These are phyloP conservation scores for Tinamus major DNA, from an alignment of 2,797 vertebrate species.

Conservation along the genomic window DNA sequence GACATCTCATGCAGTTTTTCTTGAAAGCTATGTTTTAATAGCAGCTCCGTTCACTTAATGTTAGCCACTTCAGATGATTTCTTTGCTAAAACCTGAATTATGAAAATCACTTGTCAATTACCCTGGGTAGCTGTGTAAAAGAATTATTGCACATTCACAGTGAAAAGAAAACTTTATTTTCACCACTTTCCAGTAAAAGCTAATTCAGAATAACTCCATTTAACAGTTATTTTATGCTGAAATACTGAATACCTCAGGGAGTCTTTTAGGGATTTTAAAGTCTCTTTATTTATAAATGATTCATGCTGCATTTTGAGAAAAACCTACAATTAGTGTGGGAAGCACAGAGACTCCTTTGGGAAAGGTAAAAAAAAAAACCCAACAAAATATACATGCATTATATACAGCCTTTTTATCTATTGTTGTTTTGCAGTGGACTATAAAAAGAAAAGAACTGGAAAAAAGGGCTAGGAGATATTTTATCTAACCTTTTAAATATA, in stretches of 20 bases:
- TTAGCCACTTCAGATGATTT: slow-evolving; percentile 74
- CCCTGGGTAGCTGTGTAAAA: slow-evolving; percentile 82
- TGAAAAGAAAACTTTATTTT: slow-evolving; percentile 86
- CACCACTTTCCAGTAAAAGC: slow-evolving; percentile 87
- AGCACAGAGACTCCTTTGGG: slow-evolving; percentile 84
- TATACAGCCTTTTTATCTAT: slow-evolving; percentile 70
- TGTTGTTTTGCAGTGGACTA: slow-evolving; percentile 77
- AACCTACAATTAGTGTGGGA: slow-evolving; percentile 91
- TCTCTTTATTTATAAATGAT: slow-evolving; percentile 91
- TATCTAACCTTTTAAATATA: slow-evolving; percentile 75
- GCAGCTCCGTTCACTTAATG: slow-evolving; percentile 52
- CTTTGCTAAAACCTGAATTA: slow-evolving; percentile 82
- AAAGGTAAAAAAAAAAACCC: slow-evolving; percentile 77
- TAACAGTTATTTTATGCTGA: slow-evolving; percentile 89
- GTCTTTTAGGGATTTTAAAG: slow-evolving; percentile 89
- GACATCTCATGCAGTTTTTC: slow-evolving; percentile 40
- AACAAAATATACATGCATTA: slow-evolving; percentile 76
- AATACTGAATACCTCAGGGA: slow-evolving; percentile 86
- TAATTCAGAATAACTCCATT: slow-evolving; percentile 89
- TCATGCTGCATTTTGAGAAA: slow-evolving; percentile 89
- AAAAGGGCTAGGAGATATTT: slow-evolving; percentile 61
- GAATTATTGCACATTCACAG: slow-evolving; percentile 82
- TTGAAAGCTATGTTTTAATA: slow-evolving; percentile 68
- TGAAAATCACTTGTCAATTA: slow-evolving; percentile 83
- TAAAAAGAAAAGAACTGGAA: slow-evolving; percentile 72